Conservation (phyloP, 2,797 vertebrate species). For the Carduelis carduelis region DNA sequence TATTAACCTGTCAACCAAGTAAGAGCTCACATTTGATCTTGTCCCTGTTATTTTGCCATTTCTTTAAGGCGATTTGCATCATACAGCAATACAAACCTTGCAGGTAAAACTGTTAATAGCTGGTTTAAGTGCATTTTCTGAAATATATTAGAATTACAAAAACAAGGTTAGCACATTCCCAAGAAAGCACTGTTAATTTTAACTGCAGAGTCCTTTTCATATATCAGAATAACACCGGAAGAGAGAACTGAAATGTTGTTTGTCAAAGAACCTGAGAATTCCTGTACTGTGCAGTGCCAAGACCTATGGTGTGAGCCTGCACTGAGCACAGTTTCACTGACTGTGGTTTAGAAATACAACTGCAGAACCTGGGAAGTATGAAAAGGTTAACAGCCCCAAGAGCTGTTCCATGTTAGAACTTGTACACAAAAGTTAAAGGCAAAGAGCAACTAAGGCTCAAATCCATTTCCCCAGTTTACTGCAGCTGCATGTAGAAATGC, state of each 20-base stretch:
- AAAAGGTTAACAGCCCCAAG: constrained; percentile 9
- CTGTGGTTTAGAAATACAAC: constrained; percentile 37
- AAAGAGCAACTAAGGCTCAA: not conserved
- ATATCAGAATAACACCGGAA: constrained; percentile 36
- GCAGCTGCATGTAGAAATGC: not conserved
- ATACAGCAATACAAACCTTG: constrained; percentile 48
- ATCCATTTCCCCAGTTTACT: not conserved
- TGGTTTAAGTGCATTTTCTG: constrained; percentile 60
- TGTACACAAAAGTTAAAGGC: not conserved
- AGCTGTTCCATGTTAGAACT: not conserved
- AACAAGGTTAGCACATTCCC: constrained; percentile 87
- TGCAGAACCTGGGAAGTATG: constrained; percentile 59
- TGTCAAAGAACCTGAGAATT: not conserved
- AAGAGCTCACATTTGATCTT: not conserved
- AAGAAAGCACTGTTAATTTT: constrained; percentile 36
- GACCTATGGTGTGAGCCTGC: constrained; percentile 66
- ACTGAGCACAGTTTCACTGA: constrained; percentile 54
- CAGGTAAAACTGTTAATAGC: constrained; percentile 39
- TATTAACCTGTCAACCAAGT: not conserved
- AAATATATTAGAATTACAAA: constrained; percentile 60
- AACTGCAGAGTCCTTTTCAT: not conserved
- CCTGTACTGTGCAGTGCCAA: constrained; percentile 60
- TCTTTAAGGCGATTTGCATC: not conserved
- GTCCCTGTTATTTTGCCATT: not conserved
- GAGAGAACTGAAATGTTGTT: constrained; percentile 52